Conservation (phyloP, 2,113 vertebrate species). For the Tringa solitaria region DNA sequence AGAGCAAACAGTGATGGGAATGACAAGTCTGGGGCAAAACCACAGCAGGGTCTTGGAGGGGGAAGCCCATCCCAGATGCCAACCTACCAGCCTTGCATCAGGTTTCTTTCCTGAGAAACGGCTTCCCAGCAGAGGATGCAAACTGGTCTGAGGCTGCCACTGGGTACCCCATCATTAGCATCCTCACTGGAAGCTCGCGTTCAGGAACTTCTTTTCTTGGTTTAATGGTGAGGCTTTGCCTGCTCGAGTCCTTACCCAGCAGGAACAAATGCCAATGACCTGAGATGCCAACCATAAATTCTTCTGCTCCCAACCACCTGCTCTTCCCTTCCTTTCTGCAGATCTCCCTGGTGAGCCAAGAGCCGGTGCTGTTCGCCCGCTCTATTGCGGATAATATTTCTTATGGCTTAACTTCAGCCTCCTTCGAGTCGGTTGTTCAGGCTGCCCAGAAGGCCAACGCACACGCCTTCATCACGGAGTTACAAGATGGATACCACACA, state of each 20-base stretch:
- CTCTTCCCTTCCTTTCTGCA: slow-evolving; percentile 39
- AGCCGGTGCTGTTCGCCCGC: slow-evolving; percentile 91
- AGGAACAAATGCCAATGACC: neutral
- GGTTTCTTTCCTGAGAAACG: neutral
- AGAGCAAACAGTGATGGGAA: neutral
- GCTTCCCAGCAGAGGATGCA: neutral
- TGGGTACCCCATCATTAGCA: fast-evolving
- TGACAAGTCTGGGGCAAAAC: neutral
- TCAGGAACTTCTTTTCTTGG: neutral
- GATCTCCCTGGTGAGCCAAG: slow-evolving; percentile 93
- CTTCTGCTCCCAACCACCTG: neutral
- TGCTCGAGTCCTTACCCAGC: neutral
- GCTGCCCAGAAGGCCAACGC: slow-evolving; percentile 89
- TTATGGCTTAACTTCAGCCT: slow-evolving; percentile 81
- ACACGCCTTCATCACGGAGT: slow-evolving; percentile 83
- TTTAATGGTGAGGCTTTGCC: neutral
- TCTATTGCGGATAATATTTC: slow-evolving; percentile 89
- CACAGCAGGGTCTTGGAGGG: neutral
- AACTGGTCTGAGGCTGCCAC: neutral
- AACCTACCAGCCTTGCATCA: fast-evolving
- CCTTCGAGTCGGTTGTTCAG: slow-evolving; percentile 80
- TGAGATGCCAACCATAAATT: fast-evolving
- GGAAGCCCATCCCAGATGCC: neutral
- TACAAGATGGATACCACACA: slow-evolving; percentile 88
- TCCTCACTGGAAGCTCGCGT: neutral